Base-by-base conservation (phyloP, 2,113 vertebrate genomes). In the Xiphias gladius region DNA sequence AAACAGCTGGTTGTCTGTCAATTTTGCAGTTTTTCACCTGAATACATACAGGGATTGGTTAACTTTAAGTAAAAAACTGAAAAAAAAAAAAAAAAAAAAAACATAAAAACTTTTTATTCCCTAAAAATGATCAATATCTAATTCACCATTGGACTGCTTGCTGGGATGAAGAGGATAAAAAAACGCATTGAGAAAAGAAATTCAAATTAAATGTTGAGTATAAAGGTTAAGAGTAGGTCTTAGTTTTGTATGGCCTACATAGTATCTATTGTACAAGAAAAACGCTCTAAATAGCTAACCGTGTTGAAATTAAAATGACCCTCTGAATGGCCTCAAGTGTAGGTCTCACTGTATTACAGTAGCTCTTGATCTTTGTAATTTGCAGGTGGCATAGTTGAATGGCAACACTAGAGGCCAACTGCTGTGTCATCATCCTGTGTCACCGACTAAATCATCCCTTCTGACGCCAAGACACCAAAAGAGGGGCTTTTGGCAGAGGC, bases 401-500 rank as follows among this genome's bases (percentile, higher is more conserved):
- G 12, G 76, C 4, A 26, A 80, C 57, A 75, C 66, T 20, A 63
- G 76, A 68, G 72, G 76, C 85, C 71, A 69, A 83, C 82, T 41
- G 28, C 81, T 24, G 79, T 7, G 72, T 80, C 76, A 46, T 79
- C 93, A 82, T 88, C 81, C 52, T 76, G 88, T 86, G 87, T 86
- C 64, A 32, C 69, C 52, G 26, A 70, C 78, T 84, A 85, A 88
- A 88, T 86, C 79, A 88, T 73, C 71, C 26, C 68, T 74, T 80
- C 39, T 54, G 32, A 67, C 46, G 88, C 91, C 92, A 93, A 85
- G 64, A 72, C 35, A 68, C 87, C 81, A 86, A 89, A 91, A 87
- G 71, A 86, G 79, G 63, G 73, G 59, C 55, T 86, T 90, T 87
- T 93, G 92, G 91, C 93, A 83, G 76, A 86, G 32, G 7, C n/a